Percentiles rank a stretch among this genome's conserved stretches.
Evolutionary conservation across 2,113 vertebrate genomes (phyloP).

Genomic region (Corapipo altera): DNA sequence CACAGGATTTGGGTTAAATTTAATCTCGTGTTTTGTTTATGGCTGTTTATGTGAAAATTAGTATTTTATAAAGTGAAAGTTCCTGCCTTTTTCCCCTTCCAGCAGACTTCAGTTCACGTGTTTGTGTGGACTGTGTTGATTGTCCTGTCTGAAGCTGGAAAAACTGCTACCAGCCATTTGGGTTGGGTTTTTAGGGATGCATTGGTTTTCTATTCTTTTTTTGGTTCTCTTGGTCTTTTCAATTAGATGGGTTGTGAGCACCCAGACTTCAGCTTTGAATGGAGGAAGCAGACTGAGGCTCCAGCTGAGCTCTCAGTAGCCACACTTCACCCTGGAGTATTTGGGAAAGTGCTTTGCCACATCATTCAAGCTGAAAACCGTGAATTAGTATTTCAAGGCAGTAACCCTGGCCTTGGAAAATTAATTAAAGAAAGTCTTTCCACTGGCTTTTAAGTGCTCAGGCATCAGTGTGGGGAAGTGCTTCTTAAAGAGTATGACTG

Average conservation of each 20-base stretch:
- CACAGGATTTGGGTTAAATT: neutral
- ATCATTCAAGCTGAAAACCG: neutral
- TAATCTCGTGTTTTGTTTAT: neutral
- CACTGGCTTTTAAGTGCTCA: neutral
- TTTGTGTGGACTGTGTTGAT: neutral
- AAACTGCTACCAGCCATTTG: neutral
- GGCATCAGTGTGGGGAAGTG: neutral
- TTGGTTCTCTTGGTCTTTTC: neutral
- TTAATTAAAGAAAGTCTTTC: neutral
- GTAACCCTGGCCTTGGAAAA: neutral
- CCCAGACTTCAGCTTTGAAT: neutral
- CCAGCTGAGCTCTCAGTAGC: neutral
- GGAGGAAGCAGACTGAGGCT: neutral
- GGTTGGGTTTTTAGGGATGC: neutral
- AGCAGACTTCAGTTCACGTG: rapidly evolving
- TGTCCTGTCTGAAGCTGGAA: neutral
- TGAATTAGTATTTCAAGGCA: neutral
- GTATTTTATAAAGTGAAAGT: neutral
- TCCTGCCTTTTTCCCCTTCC: neutral
- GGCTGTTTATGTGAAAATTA: neutral
- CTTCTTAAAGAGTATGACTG: neutral
- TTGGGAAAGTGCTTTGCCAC: neutral
- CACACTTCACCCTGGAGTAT: neutral
- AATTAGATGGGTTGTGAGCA: neutral
- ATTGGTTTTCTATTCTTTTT: neutral